Percentiles rank a stretch among this genome's conserved stretches.
phyloP scores from a whole-genome alignment of 1,140 invertebrate species.

The Sesamia nonagrioides region DNA sequence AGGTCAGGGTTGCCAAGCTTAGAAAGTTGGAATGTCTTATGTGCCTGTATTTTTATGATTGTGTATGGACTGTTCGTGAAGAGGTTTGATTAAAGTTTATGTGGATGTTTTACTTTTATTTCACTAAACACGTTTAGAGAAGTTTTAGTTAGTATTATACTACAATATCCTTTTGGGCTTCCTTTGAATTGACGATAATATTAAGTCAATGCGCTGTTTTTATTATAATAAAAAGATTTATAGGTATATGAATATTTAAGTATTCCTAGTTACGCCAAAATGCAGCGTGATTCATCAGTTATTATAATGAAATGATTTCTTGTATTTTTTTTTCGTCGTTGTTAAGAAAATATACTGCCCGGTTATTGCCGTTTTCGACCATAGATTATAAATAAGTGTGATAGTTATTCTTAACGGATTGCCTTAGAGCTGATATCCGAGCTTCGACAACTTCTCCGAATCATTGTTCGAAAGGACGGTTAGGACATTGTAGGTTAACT shows the following conservation, averaged over 20 bases:
- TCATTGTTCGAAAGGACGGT: background rate
- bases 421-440: slow-evolving; percentile 32
- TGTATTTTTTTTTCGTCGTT: slow-evolving; percentile 45
- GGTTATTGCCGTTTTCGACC: slow-evolving; percentile 54
- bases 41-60: background rate
- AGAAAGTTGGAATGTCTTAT: background rate
- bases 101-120: too few species aligned
- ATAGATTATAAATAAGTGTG: slow-evolving; percentile 49
- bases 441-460: background rate
- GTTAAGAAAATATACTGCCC: slow-evolving; percentile 62
- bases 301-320: slow-evolving; percentile 7
- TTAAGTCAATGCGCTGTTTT: background rate
- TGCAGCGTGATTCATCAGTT: background rate
- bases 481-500: background rate
- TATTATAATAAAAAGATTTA: background rate
- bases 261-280: slow-evolving; percentile 33
- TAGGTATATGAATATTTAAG: background rate
- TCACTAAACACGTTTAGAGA: too few species aligned
- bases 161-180: slow-evolving; percentile 6
- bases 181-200: background rate
- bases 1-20: background rate
- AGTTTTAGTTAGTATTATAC: background rate
- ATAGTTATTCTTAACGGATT: slow-evolving; percentile 40
- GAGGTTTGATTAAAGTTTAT: too few species aligned
- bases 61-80: background rate